These are phyloP conservation scores for Anoura caudifer DNA, from an alignment of 2,113 vertebrate genomes.

Conservation along the genomic window DNA sequence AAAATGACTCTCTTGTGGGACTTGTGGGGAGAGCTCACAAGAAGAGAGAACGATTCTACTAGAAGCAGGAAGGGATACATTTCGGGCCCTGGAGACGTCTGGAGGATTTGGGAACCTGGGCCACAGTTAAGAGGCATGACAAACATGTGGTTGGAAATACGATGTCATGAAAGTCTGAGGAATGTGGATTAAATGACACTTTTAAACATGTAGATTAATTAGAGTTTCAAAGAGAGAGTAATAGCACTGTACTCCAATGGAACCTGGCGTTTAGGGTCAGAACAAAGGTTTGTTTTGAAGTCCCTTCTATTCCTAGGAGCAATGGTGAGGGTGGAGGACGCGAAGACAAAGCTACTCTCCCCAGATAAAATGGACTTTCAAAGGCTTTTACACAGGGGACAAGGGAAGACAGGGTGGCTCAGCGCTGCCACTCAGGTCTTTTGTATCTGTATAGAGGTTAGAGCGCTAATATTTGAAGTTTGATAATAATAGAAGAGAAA, in stretches of 20 bases:
- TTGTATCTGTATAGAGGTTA: constrained; percentile 8
- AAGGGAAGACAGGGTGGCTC: background rate
- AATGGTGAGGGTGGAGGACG: background rate
- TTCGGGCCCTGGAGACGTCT: constrained; percentile 48
- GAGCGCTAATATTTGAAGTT: background rate
- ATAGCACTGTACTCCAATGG: constrained; percentile 28
- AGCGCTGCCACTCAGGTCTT: background rate
- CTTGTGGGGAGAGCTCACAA: constrained; percentile 37
- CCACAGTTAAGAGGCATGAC: background rate
- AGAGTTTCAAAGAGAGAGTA: constrained; percentile 68
- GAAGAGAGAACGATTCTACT: background rate
- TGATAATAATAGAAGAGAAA: background rate
- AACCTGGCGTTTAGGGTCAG: constrained; percentile 54
- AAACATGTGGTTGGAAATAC: background rate
- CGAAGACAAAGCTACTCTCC: constrained; percentile 24
- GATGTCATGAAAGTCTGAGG: constrained; percentile 55
- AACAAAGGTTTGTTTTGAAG: constrained; percentile 47
- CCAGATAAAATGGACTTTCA: background rate
- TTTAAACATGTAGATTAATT: constrained; percentile 56
- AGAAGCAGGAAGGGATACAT: constrained; percentile 57
- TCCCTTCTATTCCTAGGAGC: constrained; percentile 34
- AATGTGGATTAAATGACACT: constrained; percentile 53
- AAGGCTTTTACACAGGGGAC: background rate
- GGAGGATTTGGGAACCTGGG: constrained; percentile 34
- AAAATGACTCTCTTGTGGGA: constrained; percentile 59